Conservation (phyloP, 2,113 vertebrate species). For the Gymnocephalus cernua region DNA sequence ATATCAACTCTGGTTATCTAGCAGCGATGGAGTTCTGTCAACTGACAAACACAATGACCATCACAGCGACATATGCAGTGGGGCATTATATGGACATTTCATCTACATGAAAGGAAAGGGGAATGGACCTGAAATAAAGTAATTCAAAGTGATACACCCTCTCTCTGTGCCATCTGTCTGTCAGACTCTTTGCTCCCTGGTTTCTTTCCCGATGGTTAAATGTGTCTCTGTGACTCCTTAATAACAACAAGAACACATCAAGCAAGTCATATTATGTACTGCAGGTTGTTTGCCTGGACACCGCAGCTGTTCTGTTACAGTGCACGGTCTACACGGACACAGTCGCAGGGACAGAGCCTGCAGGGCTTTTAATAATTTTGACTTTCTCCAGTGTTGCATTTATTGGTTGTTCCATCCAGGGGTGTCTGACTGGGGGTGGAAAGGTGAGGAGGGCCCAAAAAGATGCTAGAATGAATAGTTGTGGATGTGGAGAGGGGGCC, state of each 20-base stretch:
- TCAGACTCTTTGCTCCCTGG: not conserved
- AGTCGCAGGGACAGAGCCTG: not conserved
- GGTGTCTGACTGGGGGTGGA: too few relatives aligned
- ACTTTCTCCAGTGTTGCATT: not conserved
- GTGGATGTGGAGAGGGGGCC: too few relatives aligned
- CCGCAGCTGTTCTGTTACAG: not conserved
- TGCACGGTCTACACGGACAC: not conserved
- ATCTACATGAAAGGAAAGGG: not conserved
- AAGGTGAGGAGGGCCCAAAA: too few relatives aligned
- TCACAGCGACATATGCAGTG: not conserved
- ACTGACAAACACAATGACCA: not conserved
- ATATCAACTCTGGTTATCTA: too few relatives aligned
- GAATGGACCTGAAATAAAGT: not conserved
- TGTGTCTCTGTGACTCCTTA: not conserved
- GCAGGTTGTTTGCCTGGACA: conserved; percentile 1
- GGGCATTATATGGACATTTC: not conserved
- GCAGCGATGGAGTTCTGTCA: not conserved
- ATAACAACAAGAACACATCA: not conserved
- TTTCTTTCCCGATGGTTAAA: not conserved
- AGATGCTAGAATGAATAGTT: too few relatives aligned
- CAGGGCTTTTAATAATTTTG: not conserved
- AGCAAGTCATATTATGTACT: not conserved
- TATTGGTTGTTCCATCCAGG: not conserved
- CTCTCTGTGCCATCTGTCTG: not conserved
- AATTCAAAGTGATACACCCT: not conserved